Conservation (phyloP, 2,888 invertebrate genomes). For the Lithophane leautieri region DNA sequence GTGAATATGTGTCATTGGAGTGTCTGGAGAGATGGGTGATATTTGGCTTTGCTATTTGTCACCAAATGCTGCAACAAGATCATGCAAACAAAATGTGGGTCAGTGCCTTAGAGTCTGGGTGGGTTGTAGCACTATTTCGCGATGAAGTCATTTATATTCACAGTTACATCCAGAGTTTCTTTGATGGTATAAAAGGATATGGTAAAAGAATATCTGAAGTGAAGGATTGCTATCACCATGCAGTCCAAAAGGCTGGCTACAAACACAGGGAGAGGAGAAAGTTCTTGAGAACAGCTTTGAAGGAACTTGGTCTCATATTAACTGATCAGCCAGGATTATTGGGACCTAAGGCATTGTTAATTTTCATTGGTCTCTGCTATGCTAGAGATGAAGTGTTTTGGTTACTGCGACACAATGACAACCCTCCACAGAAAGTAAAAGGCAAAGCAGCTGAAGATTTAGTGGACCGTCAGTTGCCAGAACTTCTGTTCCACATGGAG, state of each 20-base stretch:
- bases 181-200: constrained; percentile 98
- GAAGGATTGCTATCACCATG: constrained; percentile 97
- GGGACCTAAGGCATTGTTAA: constrained; percentile 98
- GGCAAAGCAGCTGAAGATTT: constrained; percentile 97
- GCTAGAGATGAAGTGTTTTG: constrained; percentile 99
- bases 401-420: constrained; percentile 98
- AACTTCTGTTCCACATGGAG: constrained; percentile 99
- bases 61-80: constrained; percentile 96
- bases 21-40: constrained; percentile 99
- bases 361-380: constrained; percentile 98
- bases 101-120: constrained; percentile 97
- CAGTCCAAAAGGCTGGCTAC: constrained; percentile 97
- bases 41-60: constrained; percentile 97
- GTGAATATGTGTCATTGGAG: constrained; percentile 98
- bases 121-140: constrained; percentile 98
- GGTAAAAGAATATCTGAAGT: constrained; percentile 98
- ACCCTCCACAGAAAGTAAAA: constrained; percentile 97
- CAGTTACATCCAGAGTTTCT: constrained; percentile 97
- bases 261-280: constrained; percentile 98
- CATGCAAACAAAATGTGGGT: constrained; percentile 97
- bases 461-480: constrained; percentile 98
- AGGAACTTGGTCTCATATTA: constrained; percentile 98
- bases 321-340: constrained; percentile 99
- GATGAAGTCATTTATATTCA: constrained; percentile 99
- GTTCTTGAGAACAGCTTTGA: constrained; percentile 98